These are phyloP conservation scores for Rhipidura dahli DNA, from an alignment of 2,113 vertebrate species.

Conservation along the genomic window DNA sequence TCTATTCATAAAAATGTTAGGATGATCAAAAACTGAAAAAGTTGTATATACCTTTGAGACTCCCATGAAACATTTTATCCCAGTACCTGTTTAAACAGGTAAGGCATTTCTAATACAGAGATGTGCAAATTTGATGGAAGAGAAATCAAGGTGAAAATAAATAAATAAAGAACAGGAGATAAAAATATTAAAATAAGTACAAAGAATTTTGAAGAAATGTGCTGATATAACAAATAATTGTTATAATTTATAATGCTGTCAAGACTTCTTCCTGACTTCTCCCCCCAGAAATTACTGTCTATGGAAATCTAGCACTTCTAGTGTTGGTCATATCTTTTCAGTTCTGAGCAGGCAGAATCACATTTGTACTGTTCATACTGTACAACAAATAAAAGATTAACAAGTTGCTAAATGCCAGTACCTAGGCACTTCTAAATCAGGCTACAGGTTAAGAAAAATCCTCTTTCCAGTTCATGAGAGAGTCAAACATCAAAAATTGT, in stretches of 20 bases:
- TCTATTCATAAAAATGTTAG: background rate
- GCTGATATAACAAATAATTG: background rate
- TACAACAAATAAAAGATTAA: background rate
- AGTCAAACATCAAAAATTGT: background rate
- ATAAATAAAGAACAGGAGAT: background rate
- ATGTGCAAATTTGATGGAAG: background rate
- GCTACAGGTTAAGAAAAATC: background rate
- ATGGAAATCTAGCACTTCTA: background rate
- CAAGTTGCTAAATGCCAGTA: background rate
- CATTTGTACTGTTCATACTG: background rate
- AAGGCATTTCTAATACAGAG: background rate
- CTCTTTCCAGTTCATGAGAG: background rate
- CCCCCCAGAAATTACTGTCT: background rate
- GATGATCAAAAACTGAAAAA: background rate
- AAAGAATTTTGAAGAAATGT: background rate
- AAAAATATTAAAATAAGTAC: background rate
- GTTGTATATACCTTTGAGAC: background rate
- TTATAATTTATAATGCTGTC: background rate
- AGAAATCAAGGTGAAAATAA: background rate
- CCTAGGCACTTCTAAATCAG: background rate
- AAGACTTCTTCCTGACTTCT: background rate
- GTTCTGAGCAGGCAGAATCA: background rate
- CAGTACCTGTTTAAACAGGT: background rate
- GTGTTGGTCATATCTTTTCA: background rate
- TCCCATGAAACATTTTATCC: background rate